Percentiles rank a stretch among this genome's conserved stretches.
These are phyloP conservation scores for Urocolius indicus DNA, from an alignment of 2,113 vertebrate genomes.

Conservation along the genomic window DNA sequence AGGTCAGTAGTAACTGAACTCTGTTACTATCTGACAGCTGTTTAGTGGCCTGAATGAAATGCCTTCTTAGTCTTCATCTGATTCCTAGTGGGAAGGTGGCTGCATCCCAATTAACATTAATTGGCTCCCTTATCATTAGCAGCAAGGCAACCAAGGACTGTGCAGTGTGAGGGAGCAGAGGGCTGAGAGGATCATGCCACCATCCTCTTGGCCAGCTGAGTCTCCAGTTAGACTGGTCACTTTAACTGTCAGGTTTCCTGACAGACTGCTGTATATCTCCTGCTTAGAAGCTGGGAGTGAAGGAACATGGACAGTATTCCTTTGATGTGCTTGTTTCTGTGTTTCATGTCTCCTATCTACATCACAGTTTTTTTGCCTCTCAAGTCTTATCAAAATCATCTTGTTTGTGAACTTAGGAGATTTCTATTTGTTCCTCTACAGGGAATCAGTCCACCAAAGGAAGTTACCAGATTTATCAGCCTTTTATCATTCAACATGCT, in stretches of 20 bases:
- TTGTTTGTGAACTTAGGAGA: background rate
- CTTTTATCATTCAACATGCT: background rate
- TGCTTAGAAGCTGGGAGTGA: background rate
- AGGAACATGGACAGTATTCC: background rate
- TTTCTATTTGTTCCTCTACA: background rate
- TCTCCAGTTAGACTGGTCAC: background rate
- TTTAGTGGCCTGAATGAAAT: constrained; percentile 3
- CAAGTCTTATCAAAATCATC: background rate
- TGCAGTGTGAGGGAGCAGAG: background rate
- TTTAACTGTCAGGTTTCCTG: background rate
- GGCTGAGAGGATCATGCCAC: background rate
- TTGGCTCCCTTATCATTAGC: constrained; percentile 11
- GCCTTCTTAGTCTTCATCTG: background rate
- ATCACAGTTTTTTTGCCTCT: background rate
- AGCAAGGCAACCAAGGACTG: background rate
- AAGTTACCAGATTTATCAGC: background rate
- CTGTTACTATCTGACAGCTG: constrained; percentile 31
- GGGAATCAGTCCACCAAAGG: background rate
- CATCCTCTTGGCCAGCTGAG: background rate
- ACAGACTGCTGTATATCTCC: background rate
- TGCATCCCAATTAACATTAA: constrained; percentile 32
- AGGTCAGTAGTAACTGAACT: background rate
- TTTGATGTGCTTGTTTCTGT: background rate
- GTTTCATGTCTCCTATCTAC: background rate
- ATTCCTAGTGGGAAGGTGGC: background rate